A percentile compares a stretch with the other conserved stretches of the same genome.
These are phyloP conservation scores for Python bivittatus DNA, from an alignment of 2,113 vertebrate genomes.

Conservation along the genomic window DNA sequence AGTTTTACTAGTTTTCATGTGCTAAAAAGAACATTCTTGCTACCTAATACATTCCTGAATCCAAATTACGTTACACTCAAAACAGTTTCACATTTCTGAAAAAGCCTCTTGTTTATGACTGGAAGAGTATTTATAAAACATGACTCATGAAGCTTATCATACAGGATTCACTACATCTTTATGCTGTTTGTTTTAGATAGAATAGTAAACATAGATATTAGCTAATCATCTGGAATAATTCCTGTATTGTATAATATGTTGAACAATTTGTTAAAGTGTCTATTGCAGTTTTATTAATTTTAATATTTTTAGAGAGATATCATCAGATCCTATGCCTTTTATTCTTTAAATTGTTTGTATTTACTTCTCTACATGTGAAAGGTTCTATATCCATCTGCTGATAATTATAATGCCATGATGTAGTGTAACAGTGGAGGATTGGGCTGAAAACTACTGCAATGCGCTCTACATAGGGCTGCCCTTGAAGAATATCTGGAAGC, in stretches of 20 bases:
- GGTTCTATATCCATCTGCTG: neutral
- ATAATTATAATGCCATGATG: neutral
- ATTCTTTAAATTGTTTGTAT: neutral
- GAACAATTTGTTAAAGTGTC: neutral
- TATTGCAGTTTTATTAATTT: neutral
- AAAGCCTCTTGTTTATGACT: neutral
- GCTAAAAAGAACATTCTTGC: neutral
- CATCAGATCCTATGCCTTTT: neutral
- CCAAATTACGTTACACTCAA: neutral
- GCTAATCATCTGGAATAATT: neutral
- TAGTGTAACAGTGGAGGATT: neutral
- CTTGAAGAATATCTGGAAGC: neutral
- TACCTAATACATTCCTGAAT: neutral
- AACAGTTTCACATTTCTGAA: neutral
- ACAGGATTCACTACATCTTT: neutral
- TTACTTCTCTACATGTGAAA: neutral
- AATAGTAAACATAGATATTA: neutral
- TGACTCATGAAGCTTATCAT: neutral
- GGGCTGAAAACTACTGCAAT: neutral
- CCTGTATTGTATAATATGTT: neutral
- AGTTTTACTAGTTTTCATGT: neutral
- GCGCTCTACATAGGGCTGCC: neutral
- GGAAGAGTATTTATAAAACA: neutral
- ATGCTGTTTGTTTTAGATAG: neutral
- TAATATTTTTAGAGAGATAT: neutral